Evolutionary conservation across 1,140 invertebrate genomes (phyloP), one percentile per base, ranked within the genome.

Genomic region (Limonius californicus): DNA sequence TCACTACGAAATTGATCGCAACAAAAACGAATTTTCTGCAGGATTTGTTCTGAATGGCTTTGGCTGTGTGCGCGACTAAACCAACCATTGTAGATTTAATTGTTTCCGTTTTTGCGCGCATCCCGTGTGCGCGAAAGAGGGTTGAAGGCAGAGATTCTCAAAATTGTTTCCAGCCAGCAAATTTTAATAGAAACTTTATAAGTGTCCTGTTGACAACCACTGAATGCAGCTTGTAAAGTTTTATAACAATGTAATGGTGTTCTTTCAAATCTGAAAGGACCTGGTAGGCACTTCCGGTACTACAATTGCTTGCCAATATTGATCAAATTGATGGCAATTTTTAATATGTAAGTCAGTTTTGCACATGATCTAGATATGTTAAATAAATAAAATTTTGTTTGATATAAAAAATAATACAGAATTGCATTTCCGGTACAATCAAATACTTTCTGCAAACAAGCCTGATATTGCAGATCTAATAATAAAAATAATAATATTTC

Each of bases 41-140:
- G 74, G 74, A 75, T 74, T 75, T 75, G 67, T 62, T 66, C 59
- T 68, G 69, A 74, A 74, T 72, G 59, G 64, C 64, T 63, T 62
- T 62, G 65, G 64, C 58, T 68, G 65, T 67, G 63, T 65, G 63
- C 67, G 62, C 62, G 66, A 71, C 69, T 69, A 74, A 74, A 74
- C 72, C 74, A 72, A 74, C 71, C 74, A 74, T 76, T 76, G 74
- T 76, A 72, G 70, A 74, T 76, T 74, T 76, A 76, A 76, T 76
- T 76, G 74, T 76, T 76, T 76, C 74, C 74, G 74, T 73, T 74
- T 75, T 73, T 71, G 70, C 70, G 70, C 70, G 69, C 68, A 72
- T 72, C 63, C 68, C 68, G 68, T 64, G 62, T 61, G 59, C 62
- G 59, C 58, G 45, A 66, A 70, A 62, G 62, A 61, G 68, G 68